These are phyloP conservation scores for Mastomys coucha DNA, from an alignment of 2,113 vertebrate species.

Conservation along the genomic window DNA sequence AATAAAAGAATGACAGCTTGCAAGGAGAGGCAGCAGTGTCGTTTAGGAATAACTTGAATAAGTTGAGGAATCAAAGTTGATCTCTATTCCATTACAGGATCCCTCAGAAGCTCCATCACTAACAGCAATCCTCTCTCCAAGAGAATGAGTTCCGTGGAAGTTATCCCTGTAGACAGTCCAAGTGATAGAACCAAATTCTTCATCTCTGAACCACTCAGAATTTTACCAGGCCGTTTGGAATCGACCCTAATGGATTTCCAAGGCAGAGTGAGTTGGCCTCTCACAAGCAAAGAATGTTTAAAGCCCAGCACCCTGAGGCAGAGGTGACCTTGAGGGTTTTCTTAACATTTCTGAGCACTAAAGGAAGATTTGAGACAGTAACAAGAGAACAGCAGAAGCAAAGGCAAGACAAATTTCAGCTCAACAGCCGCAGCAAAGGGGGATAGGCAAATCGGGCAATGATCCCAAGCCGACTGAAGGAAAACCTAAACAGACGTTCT, in stretches of 20 bases:
- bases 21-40: background rate
- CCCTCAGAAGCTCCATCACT: background rate
- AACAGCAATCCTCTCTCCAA: background rate
- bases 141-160: background rate
- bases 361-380: background rate
- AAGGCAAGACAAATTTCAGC: background rate
- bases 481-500: background rate
- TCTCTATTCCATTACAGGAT: background rate
- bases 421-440: background rate
- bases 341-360: conserved; percentile 43
- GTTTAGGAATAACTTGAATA: background rate
- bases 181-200: conserved; percentile 38
- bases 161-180: conserved; percentile 15
- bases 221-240: conserved; percentile 61
- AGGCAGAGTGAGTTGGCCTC: conserved; percentile 39
- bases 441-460: background rate
- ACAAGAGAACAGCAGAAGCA: conserved; percentile 6
- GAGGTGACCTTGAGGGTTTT: conserved; percentile 16
- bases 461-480: background rate
- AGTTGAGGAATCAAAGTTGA: background rate
- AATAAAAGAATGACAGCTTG: background rate
- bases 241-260: conserved; percentile 59
- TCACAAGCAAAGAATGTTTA: conserved; percentile 53
- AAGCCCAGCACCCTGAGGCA: conserved; percentile 17
- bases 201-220: conserved; percentile 20